Conservation (phyloP, 1,140 invertebrate species). For the Patella vulgata region DNA sequence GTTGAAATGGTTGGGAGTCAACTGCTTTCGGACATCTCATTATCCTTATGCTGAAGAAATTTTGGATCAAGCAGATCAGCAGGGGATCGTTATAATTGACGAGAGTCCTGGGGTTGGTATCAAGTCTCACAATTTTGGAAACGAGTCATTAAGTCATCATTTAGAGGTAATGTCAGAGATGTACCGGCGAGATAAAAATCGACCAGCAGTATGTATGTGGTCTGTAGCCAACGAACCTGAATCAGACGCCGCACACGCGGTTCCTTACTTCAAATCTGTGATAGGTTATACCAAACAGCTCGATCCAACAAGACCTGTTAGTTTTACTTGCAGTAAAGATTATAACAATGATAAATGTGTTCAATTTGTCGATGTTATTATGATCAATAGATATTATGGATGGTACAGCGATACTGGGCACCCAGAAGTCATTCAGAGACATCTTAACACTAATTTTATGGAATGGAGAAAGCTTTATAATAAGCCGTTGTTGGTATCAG, state of each 20-base stretch:
- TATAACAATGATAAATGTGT: not conserved
- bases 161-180: conserved; percentile 85
- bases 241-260: conserved; percentile 74
- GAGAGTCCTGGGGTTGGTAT: conserved; percentile 93
- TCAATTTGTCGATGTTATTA: conserved; percentile 86
- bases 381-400: conserved; percentile 93
- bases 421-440: conserved; percentile 77
- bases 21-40: conserved; percentile 94
- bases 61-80: conserved; percentile 90
- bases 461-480: conserved; percentile 84
- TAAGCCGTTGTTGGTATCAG: conserved; percentile 92
- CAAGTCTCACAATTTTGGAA: conserved; percentile 68
- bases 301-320: not conserved
- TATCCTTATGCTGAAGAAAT: conserved; percentile 98
- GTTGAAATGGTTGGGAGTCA: conserved; percentile 92
- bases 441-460: conserved; percentile 82
- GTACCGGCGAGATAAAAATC: conserved; percentile 90
- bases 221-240: conserved; percentile 94
- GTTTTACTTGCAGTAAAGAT: too few relatives aligned
- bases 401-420: conserved; percentile 91
- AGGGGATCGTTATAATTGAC: conserved; percentile 94
- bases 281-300: not conserved
- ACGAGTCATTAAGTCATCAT: conserved; percentile 80
- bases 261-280: conserved; percentile 84
- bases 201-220: conserved; percentile 96